Evolutionary conservation across 1,140 invertebrate species (phyloP).

Genomic region (Euglossa dilemma): DNA sequence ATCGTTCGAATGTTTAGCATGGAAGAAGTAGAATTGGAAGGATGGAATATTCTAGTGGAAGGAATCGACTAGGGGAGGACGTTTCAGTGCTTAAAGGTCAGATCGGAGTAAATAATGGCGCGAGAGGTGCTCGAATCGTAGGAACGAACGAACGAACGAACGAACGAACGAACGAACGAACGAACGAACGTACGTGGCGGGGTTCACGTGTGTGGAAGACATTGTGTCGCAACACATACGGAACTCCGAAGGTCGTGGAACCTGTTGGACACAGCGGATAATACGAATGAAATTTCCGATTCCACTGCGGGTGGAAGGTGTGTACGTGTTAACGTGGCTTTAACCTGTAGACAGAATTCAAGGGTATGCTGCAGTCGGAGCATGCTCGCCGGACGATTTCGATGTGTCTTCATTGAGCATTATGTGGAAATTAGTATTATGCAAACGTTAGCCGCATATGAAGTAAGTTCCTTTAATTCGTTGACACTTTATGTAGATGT

Average conservation of each 20-base stretch:
- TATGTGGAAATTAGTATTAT: background rate
- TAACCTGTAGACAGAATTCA: constrained; percentile 18
- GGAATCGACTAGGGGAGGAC: background rate
- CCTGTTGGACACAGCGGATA: constrained; percentile 5
- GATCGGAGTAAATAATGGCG: background rate
- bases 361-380: background rate
- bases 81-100: background rate
- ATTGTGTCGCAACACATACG: background rate
- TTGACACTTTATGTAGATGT: background rate
- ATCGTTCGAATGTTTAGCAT: background rate
- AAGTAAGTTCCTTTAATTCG: background rate
- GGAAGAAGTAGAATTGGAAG: background rate
- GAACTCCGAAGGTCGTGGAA: constrained; percentile 27
- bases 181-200: background rate
- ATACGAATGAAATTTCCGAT: constrained; percentile 20
- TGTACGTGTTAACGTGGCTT: background rate
- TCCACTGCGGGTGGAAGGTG: background rate
- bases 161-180: background rate
- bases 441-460: no score
- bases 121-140: background rate
- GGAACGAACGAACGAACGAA: background rate
- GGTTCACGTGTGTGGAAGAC: background rate
- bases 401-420: background rate
- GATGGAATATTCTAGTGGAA: background rate
- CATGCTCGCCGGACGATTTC: background rate